phyloP scores from a whole-genome alignment of 2,113 vertebrate genomes.

The Pachypanchax playfairii region DNA sequence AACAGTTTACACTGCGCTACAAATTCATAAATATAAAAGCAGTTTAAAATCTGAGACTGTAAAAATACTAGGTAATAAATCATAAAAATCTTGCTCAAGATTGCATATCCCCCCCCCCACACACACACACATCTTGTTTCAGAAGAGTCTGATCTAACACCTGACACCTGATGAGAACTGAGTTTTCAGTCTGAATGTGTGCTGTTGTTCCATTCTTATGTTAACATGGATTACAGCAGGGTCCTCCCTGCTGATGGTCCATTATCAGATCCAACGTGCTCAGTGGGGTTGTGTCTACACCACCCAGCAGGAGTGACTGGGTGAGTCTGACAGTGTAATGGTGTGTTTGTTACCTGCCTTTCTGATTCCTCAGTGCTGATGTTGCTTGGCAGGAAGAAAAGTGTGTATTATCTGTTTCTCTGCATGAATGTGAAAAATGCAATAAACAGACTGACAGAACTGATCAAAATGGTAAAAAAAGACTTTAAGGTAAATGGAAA shows the following conservation, averaged over 20 bases:
- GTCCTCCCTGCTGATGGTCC: conserved; percentile 54
- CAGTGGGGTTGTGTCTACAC: conserved; percentile 75
- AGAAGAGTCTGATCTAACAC: neutral
- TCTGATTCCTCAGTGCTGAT: neutral
- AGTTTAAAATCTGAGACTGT: too few relatives aligned
- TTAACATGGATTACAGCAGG: conserved; percentile 62
- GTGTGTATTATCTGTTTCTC: neutral
- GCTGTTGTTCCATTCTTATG: conserved; percentile 63
- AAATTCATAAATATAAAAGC: too few relatives aligned
- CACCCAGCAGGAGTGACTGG: conserved; percentile 63
- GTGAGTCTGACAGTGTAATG: conserved; percentile 27
- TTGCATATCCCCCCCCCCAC: neutral
- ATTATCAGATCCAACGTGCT: conserved; percentile 56
- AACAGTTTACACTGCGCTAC: too few relatives aligned
- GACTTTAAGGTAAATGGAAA: neutral
- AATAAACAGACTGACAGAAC: too few relatives aligned
- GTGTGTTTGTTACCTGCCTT: conserved; percentile 38
- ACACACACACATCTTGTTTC: neutral
- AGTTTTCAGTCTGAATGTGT: conserved; percentile 26
- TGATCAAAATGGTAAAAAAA: neutral
- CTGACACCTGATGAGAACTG: conserved; percentile 33
- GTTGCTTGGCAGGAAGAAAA: too few relatives aligned
- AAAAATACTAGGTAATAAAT: too few relatives aligned
- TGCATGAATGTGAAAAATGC: too few relatives aligned
- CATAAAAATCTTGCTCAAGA: too few relatives aligned